Percentiles rank a stretch among this genome's conserved stretches.
Conservation (phyloP, 2,888 invertebrate species). For the Neoitamus cyanurus region DNA sequence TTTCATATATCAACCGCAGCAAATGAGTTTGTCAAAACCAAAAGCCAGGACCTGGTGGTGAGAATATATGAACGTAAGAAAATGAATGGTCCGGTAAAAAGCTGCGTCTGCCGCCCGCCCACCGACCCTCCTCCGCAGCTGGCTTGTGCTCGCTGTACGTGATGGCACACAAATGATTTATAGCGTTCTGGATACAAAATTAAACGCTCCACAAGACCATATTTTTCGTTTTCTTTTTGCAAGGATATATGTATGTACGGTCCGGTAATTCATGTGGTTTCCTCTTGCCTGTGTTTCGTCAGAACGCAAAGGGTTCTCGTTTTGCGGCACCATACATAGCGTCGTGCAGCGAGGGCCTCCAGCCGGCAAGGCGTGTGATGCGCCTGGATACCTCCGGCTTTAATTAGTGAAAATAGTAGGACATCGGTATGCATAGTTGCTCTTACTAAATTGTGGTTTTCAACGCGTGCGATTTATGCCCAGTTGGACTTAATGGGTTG, state of each 20-base stretch:
- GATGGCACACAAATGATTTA: constrained; percentile 35
- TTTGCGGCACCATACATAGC: too few relatives aligned
- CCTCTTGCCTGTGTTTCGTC: not conserved
- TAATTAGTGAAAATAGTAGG: not conserved
- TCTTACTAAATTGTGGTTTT: not conserved
- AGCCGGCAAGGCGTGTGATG: not conserved
- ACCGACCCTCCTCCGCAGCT: not conserved
- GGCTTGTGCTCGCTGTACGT: not conserved
- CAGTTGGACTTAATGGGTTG: too few relatives aligned
- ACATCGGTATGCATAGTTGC: not conserved
- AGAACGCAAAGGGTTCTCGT: not conserved
- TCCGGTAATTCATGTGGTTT: constrained; percentile 41
- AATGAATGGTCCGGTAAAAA: not conserved
- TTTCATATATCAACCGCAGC: not conserved
- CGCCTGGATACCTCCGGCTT: not conserved
- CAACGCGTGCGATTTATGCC: not conserved
- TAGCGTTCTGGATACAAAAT: constrained; percentile 42
- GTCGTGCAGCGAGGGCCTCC: too few relatives aligned
- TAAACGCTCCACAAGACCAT: constrained; percentile 47
- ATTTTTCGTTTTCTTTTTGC: constrained; percentile 41
- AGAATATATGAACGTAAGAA: not conserved
- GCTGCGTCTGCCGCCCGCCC: not conserved
- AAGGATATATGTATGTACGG: constrained; percentile 19
- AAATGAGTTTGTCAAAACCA: not conserved
- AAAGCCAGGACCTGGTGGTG: not conserved